phyloP scores from a whole-genome alignment of 2,888 invertebrate species.

The Conus canariensis region DNA sequence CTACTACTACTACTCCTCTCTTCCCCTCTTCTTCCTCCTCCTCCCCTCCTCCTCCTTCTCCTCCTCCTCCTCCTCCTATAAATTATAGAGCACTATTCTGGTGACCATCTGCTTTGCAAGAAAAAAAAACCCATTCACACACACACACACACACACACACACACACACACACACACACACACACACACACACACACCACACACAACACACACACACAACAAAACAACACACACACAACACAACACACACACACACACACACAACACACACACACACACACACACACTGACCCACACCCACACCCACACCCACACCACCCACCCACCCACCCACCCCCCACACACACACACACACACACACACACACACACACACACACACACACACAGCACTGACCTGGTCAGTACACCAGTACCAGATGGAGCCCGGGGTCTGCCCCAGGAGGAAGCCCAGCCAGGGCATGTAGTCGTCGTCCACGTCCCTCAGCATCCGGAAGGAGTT shows the following conservation, averaged over 20 bases:
- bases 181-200: too few relatives aligned
- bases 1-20: too few relatives aligned
- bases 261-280: background rate
- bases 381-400: conserved; percentile 74
- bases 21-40: too few relatives aligned
- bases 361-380: conserved; percentile 7
- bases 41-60: too few relatives aligned
- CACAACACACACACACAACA: too few relatives aligned
- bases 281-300: background rate
- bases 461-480: conserved; percentile 76
- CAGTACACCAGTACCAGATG: conserved; percentile 71
- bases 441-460: conserved; percentile 81
- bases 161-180: too few relatives aligned
- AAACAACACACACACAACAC: background rate
- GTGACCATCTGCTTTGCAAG: too few relatives aligned
- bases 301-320: background rate
- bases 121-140: too few relatives aligned
- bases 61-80: too few relatives aligned
- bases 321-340: background rate
- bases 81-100: too few relatives aligned
- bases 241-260: too few relatives aligned
- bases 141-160: too few relatives aligned
- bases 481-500: conserved; percentile 80
- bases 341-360: background rate
- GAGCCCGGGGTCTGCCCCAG: conserved; percentile 81